phyloP scores from a whole-genome alignment of 2,113 vertebrate species.

The Xiphophorus hellerii region DNA sequence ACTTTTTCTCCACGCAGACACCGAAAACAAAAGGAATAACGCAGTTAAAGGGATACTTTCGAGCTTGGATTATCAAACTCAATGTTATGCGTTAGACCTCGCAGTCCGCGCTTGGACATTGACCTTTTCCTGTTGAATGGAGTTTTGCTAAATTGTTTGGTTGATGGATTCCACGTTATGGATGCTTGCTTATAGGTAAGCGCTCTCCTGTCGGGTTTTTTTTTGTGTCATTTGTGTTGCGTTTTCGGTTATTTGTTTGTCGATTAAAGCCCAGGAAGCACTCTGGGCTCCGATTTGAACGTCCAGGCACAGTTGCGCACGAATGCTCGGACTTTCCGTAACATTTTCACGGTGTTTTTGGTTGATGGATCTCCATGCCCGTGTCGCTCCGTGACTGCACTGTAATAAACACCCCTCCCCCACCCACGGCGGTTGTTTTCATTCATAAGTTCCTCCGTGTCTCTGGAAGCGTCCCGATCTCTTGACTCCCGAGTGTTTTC shows the following conservation, averaged over 20 bases:
- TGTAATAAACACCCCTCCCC: constrained; percentile 73
- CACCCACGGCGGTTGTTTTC: constrained; percentile 85
- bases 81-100: constrained; percentile 54
- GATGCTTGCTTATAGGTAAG: constrained; percentile 80
- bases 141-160: constrained; percentile 57
- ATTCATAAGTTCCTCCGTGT: constrained; percentile 87
- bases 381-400: constrained; percentile 49
- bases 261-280: constrained; percentile 7
- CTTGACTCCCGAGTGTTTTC: constrained; percentile 12
- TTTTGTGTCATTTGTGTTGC: not conserved
- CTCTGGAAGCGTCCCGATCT: constrained; percentile 64
- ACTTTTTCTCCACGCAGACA: constrained; percentile 25
- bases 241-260: not conserved
- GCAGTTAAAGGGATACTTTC: constrained; percentile 54
- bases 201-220: constrained; percentile 7
- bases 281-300: not conserved
- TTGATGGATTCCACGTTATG: constrained; percentile 81
- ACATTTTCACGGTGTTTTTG: not conserved
- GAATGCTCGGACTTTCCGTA: not conserved
- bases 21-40: constrained; percentile 49
- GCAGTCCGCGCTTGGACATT: constrained; percentile 42
- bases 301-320: not conserved
- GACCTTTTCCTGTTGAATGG: constrained; percentile 57
- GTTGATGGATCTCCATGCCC: constrained; percentile 42
- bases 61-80: constrained; percentile 70